Evolutionary conservation across 2,113 vertebrate genomes (phyloP).

Genomic region (Dicentrarchus labrax): DNA sequence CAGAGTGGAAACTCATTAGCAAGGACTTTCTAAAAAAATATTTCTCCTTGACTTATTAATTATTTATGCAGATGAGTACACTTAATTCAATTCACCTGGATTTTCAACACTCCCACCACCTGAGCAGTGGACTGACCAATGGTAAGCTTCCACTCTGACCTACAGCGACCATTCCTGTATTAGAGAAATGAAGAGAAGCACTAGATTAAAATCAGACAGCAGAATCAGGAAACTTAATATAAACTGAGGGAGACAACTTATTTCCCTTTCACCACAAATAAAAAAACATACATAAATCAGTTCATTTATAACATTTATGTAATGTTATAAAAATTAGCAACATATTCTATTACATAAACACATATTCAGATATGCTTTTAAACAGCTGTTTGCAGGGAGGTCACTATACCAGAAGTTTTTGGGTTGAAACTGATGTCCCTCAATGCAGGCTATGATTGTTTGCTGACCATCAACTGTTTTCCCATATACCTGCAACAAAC

Average conservation of each 20-base stretch:
- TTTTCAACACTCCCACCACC: constrained; percentile 98
- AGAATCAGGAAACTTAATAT: neutral
- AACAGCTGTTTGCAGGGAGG: neutral
- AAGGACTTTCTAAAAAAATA: neutral
- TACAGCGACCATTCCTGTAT: constrained; percentile 96
- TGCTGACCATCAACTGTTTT: constrained; percentile 98
- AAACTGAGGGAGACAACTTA: neutral
- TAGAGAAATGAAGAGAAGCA: constrained; percentile 4
- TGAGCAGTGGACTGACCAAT: constrained; percentile 94
- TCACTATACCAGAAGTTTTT: constrained; percentile 96
- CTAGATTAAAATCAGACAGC: neutral
- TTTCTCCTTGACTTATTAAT: neutral
- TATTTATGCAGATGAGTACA: neutral
- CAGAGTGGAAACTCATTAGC: neutral
- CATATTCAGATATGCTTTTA: neutral
- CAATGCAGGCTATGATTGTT: constrained; percentile 97
- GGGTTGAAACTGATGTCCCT: constrained; percentile 99
- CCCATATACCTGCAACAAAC: constrained; percentile 91
- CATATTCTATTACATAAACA: neutral
- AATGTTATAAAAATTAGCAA: neutral
- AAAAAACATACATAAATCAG: neutral
- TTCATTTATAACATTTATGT: neutral
- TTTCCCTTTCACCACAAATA: neutral
- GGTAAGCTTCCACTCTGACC: constrained; percentile 99
- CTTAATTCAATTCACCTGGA: constrained; percentile 88